These are phyloP conservation scores for Dermochelys coriacea DNA, from an alignment of 2,797 vertebrate species.

Conservation along the genomic window DNA sequence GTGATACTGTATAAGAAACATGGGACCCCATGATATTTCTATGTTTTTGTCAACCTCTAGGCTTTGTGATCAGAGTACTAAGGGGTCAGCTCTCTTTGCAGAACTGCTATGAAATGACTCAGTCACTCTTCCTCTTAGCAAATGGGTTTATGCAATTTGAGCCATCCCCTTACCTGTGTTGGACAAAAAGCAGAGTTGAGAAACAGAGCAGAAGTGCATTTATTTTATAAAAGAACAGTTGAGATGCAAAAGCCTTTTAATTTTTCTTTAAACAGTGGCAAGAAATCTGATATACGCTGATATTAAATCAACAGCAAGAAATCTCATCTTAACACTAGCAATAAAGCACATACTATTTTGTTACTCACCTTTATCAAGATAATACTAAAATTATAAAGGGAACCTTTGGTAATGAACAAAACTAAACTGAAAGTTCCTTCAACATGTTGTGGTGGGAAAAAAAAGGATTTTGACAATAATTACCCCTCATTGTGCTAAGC, in stretches of 20 bases:
- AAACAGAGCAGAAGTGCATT: slow-evolving; percentile 18
- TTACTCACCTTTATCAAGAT: slow-evolving; percentile 40
- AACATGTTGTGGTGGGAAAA: not conserved
- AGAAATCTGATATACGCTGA: slow-evolving; percentile 11
- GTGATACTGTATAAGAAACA: not conserved
- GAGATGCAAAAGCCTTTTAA: not conserved
- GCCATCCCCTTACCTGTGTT: not conserved
- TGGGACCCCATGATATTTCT: not conserved
- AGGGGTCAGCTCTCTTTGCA: not conserved
- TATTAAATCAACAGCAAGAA: slow-evolving; percentile 44
- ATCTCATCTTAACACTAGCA: not conserved
- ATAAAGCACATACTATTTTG: slow-evolving; percentile 32
- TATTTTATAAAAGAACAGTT: not conserved
- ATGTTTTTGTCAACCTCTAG: not conserved
- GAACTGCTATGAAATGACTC: slow-evolving; percentile 14
- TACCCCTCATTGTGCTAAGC: slow-evolving; percentile 27
- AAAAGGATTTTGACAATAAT: slow-evolving; percentile 36
- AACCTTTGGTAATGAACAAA: slow-evolving; percentile 27
- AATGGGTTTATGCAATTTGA: slow-evolving; percentile 10
- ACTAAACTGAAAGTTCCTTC: slow-evolving; percentile 13
- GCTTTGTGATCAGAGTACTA: slow-evolving; percentile 26
- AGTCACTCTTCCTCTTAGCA: slow-evolving; percentile 16
- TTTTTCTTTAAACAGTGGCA: slow-evolving; percentile 2
- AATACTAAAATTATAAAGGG: slow-evolving; percentile 36
- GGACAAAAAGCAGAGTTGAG: slow-evolving; percentile 13